Conservation (phyloP, 2,888 invertebrate genomes). For the Melanostoma mellinum region DNA sequence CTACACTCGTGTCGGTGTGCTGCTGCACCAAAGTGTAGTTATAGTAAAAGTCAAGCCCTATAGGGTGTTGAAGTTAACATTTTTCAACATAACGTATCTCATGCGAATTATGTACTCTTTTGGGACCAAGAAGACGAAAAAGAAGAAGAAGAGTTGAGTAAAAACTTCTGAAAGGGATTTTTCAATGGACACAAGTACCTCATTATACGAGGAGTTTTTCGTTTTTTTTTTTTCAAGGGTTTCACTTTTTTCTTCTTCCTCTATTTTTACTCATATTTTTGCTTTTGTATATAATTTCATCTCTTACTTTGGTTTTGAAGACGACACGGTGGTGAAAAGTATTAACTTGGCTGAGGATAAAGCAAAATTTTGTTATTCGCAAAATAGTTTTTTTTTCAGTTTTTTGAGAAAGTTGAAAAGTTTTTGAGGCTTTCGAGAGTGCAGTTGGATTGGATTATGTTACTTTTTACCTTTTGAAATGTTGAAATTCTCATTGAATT, state of each 20-base stretch:
- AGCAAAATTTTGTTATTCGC: slow-evolving; percentile 13
- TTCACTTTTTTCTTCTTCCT: no score
- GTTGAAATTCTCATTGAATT: no score
- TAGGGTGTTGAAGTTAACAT: slow-evolving; percentile 68
- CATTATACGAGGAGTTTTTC: slow-evolving; percentile 62
- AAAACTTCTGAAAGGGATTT: slow-evolving; percentile 64
- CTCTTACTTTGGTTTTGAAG: slow-evolving; percentile 53
- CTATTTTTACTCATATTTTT: neutral
- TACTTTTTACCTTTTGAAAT: no score
- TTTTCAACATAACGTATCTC: slow-evolving; percentile 53
- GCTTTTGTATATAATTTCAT: slow-evolving; percentile 20
- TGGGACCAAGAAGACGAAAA: slow-evolving; percentile 26
- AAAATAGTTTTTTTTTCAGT: slow-evolving; percentile 8
- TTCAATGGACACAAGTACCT: slow-evolving; percentile 73
- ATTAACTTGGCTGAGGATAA: slow-evolving; percentile 38
- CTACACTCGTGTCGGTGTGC: slow-evolving; percentile 10
- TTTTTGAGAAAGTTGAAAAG: slow-evolving; percentile 42
- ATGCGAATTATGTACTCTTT: slow-evolving; percentile 62
- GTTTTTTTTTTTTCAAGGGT: slow-evolving; percentile 5
- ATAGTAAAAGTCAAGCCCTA: slow-evolving; percentile 50
- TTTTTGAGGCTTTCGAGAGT: neutral
- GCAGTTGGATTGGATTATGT: no score
- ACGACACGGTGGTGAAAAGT: slow-evolving; percentile 48
- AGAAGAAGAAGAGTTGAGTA: slow-evolving; percentile 56
- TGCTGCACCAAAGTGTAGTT: slow-evolving; percentile 38